phyloP scores from a whole-genome alignment of 2,888 invertebrate genomes.

The Lordiphosa fenestrarum region DNA sequence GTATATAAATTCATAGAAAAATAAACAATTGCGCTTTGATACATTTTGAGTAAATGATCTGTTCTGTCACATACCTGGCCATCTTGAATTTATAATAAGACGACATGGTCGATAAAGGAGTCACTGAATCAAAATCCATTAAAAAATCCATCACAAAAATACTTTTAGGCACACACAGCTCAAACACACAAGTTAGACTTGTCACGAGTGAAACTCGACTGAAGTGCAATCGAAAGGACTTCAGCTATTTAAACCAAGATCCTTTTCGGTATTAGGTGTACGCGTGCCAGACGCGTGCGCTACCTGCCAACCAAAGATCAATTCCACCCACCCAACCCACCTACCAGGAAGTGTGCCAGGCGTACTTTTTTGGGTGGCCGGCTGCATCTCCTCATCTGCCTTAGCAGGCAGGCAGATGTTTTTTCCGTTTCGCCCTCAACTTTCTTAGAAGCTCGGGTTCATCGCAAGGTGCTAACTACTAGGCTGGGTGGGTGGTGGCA shows the following conservation, averaged over 20 bases:
- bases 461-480: slow-evolving; percentile 4
- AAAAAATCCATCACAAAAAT: slow-evolving; percentile 47
- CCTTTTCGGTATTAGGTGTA: slow-evolving; percentile 10
- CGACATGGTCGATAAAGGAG: slow-evolving; percentile 59
- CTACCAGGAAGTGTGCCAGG: slow-evolving; percentile 55
- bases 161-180: slow-evolving; percentile 18
- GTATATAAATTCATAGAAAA: neutral
- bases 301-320: slow-evolving; percentile 44
- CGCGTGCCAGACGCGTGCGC: slow-evolving; percentile 61
- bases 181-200: slow-evolving; percentile 61
- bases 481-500: slow-evolving; percentile 48
- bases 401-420: slow-evolving; percentile 58
- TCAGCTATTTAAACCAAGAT: slow-evolving; percentile 55
- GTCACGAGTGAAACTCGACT: slow-evolving; percentile 69
- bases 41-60: slow-evolving; percentile 3
- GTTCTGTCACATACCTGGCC: slow-evolving; percentile 54
- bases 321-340: slow-evolving; percentile 21
- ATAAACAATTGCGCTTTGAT: slow-evolving; percentile 26
- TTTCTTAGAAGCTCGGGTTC: slow-evolving; percentile 58
- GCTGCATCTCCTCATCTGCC: slow-evolving; percentile 36
- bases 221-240: slow-evolving; percentile 21
- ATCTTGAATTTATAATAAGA: slow-evolving; percentile 58
- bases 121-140: slow-evolving; percentile 39
- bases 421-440: slow-evolving; percentile 20
- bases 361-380: slow-evolving; percentile 43